These are phyloP conservation scores for Toxotes jaculatrix DNA, from an alignment of 2,113 vertebrate genomes.

Conservation along the genomic window DNA sequence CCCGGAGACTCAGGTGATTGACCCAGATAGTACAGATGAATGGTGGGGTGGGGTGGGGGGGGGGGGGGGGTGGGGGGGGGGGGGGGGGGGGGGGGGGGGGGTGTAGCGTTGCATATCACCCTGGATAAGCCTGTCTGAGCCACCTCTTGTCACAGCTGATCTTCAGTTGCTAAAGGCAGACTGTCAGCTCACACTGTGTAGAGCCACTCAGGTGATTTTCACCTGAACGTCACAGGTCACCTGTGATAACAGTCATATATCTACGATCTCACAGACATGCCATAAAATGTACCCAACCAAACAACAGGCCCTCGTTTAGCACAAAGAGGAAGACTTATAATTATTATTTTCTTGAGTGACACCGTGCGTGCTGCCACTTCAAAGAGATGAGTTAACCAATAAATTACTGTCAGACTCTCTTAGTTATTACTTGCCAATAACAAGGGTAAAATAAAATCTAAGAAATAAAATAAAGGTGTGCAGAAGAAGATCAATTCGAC, in stretches of 20 bases:
- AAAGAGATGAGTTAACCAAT: not conserved
- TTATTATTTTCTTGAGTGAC: not conserved
- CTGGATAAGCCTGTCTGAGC: constrained; percentile 77
- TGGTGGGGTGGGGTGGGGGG: constrained; percentile 30
- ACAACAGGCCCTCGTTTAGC: not conserved
- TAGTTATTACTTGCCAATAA: not conserved
- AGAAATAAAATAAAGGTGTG: too few relatives aligned
- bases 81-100: constrained; percentile 15
- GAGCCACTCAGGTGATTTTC: constrained; percentile 1
- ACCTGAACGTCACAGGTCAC: not conserved
- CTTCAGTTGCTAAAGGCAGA: constrained; percentile 26
- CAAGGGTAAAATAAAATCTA: not conserved
- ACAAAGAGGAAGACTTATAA: not conserved
- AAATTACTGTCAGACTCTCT: not conserved
- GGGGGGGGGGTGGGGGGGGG: too few relatives aligned
- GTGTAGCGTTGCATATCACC: constrained; percentile 53
- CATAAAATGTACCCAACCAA: not conserved
- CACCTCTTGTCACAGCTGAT: constrained; percentile 35
- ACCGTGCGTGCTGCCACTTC: not conserved
- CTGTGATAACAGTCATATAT: not conserved
- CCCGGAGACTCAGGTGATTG: constrained; percentile 23
- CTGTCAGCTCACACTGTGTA: not conserved
- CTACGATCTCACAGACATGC: not conserved
- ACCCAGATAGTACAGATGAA: constrained; percentile 55
- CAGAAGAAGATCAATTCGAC: not conserved